Conservation (phyloP, 2,888 invertebrate species). For the Yponomeuta malinellus region DNA sequence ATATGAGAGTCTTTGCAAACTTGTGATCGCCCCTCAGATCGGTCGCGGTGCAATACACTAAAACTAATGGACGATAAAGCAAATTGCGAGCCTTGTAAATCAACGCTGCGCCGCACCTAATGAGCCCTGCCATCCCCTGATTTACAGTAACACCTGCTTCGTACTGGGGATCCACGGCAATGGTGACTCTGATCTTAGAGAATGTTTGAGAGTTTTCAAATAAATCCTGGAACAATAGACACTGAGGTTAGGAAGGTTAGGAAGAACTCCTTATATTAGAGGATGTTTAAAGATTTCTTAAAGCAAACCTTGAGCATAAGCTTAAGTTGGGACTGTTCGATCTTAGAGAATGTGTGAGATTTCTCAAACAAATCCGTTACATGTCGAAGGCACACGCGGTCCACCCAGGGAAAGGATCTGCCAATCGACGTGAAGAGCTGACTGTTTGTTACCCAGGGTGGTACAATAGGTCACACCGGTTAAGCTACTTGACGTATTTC, state of each 20-base stretch:
- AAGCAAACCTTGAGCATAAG: too few relatives aligned
- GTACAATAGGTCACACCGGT: too few relatives aligned
- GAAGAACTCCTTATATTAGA: background rate
- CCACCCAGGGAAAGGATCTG: too few relatives aligned
- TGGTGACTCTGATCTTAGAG: background rate
- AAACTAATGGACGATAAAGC: conserved; percentile 43
- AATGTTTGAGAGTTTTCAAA: background rate
- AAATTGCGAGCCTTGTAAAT: conserved; percentile 39
- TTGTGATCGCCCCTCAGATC: too few relatives aligned
- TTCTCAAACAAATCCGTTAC: too few relatives aligned
- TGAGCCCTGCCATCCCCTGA: conserved; percentile 18
- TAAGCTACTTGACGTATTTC: too few relatives aligned
- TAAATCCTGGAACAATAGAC: background rate
- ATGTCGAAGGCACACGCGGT: too few relatives aligned
- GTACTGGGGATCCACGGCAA: background rate
- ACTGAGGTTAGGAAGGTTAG: background rate
- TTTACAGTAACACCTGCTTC: conserved; percentile 13
- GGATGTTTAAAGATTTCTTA: background rate
- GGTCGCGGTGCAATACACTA: conserved; percentile 25
- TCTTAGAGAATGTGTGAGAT: too few relatives aligned
- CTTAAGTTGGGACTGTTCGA: too few relatives aligned
- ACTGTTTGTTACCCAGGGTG: too few relatives aligned
- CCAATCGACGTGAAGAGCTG: too few relatives aligned
- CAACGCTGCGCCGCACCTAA: conserved; percentile 22
- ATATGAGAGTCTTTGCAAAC: too few relatives aligned